These are phyloP conservation scores for Trachelus troglodyta DNA, from an alignment of 2,888 invertebrate genomes.

Conservation along the genomic window DNA sequence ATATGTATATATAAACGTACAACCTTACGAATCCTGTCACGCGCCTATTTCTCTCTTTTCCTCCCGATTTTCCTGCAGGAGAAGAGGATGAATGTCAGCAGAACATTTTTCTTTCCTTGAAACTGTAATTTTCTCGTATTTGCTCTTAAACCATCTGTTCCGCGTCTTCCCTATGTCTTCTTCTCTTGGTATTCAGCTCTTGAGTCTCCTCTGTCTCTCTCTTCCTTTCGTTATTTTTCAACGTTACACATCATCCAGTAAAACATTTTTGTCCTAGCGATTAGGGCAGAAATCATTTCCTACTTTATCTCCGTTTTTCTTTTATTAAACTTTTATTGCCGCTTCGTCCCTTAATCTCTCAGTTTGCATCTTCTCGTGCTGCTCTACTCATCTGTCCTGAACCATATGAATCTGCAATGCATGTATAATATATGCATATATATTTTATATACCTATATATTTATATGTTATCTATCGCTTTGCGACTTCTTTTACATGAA, in stretches of 20 bases:
- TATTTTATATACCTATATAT: background rate
- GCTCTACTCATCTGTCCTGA: background rate
- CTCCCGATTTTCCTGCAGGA: background rate
- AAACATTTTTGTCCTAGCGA: background rate
- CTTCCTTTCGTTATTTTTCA: background rate
- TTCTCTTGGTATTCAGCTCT: background rate
- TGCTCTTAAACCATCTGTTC: background rate
- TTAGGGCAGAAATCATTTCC: background rate
- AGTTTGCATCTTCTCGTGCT: background rate
- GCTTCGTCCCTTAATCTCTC: background rate
- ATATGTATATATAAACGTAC: background rate
- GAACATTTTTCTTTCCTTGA: background rate
- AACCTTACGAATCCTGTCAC: background rate
- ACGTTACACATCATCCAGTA: background rate
- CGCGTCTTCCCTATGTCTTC: background rate
- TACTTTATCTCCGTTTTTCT: background rate
- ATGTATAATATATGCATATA: too few relatives aligned
- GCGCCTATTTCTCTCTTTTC: background rate
- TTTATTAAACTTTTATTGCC: background rate
- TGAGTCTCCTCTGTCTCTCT: slow-evolving; percentile 7
- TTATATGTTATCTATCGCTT: background rate
- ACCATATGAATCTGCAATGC: background rate
- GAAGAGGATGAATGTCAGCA: background rate
- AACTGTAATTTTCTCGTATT: background rate
- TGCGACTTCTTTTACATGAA: background rate